Base-by-base conservation (phyloP, 2,113 vertebrate genomes). In the Gymnogyps californianus region DNA sequence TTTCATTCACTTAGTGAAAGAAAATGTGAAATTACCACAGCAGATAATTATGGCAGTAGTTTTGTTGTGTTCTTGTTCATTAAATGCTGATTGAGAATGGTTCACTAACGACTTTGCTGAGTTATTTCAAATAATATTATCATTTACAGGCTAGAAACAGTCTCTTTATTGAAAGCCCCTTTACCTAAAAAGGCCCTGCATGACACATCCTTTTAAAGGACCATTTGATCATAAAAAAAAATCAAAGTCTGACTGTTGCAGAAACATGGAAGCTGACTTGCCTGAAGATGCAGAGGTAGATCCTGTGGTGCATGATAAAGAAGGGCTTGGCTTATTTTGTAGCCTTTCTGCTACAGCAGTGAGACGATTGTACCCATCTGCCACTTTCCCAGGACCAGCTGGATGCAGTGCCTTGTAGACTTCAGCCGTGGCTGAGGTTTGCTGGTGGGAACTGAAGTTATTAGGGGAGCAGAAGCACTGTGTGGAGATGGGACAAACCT, bases 381-480 rank as follows among this genome's bases (percentile, higher is more conserved):
- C 52, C 5, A 1, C 55, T 52, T 20, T 38, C 54, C 26, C 64
- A 69, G 67, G 25, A 36, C 11, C 0, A 1, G 15, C 10, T 2
- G 4, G 55, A 11, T 0, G 1, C 20, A 4, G 11, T 15, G n/a
- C 7, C 61, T 58, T 4, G 0, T 7, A 7, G n/a, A 20, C 42
- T 59, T 62, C 55, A 54, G 28, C n/a, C 3, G 3, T 26, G 42
- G 31, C 66, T 29, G 28, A 71, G 57, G 31, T 42, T 52, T 79
- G 38, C 29, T 0, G 0, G 4, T 16, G 34, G 25, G 25, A 42
- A 55, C 5, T 22, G 42, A 62, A 47, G 25, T 12, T 59, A 28
- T 26, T 4, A 28, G 47, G 24, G 34, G 36, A 2, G 12, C 8
- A 7, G 25, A 69, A 47, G 25, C 40, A 51, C 28, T 11, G 8